Base-by-base conservation (phyloP, 2,797 vertebrate species). In the Lacerta bilineata region DNA sequence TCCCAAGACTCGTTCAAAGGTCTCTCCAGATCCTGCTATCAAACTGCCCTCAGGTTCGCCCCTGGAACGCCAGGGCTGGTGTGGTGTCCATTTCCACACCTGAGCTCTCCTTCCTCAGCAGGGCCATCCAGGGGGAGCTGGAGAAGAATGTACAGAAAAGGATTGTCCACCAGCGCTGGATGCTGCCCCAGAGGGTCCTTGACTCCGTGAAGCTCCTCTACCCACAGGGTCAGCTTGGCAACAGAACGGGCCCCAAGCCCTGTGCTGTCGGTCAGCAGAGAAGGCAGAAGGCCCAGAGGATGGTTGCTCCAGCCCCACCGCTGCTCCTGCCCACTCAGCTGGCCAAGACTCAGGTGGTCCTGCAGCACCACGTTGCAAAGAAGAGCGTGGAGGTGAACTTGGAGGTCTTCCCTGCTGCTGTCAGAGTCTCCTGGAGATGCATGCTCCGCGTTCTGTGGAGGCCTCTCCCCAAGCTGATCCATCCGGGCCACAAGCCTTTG, bases 121-220 rank as follows among this genome's bases (percentile, higher is more conserved):
- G 64, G 6, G 69, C 18, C 69, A 46, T 25, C 5, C 29, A 33
- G 25, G 18, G 20, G 0, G 11, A 10, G 11, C 88, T 95, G 43
- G 94, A 95, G 29, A 59, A 64, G 33, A 95, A 94, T 59, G 61
- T 96, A 0, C 91, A 90, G 83, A 94, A 91, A 66, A 91, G 89
- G 85, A 66, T 88, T 25, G 88, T 95, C 85, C 90, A 93, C 64
- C 95, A 94, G 90, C 94, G 36, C 3, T 95, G 94, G 95, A 90
- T 84, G 7, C 91, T 95, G 55, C 94, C 95, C 4, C 93, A 85
- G 27, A 91, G 90, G 6, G 93, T 95, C n/a, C 92, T 94, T 8
- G 69, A 95, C 23, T 95, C 94, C 5, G 10, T 86, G 17, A 39
- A 5, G 23, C 18, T 41, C 4, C 36, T 76, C 18, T 6, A 20